Percentiles rank a stretch among this genome's conserved stretches.
Conservation (phyloP, 1,140 invertebrate species). For the Ephestia elutella region DNA sequence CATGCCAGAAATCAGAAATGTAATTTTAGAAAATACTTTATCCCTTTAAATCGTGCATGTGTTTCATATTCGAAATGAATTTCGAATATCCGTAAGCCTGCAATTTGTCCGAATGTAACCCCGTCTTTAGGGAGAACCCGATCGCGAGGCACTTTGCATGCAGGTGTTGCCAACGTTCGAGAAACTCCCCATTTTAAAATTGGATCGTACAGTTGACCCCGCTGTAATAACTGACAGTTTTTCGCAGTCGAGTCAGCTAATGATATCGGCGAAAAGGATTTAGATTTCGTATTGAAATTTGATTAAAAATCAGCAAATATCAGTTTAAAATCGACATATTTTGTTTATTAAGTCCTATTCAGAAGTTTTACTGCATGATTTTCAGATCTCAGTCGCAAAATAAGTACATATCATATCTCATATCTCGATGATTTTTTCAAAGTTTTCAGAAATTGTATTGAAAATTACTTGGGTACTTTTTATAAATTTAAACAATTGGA, state of each 20-base stretch:
- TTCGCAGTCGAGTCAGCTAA: neutral
- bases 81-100: neutral
- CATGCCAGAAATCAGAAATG: no score
- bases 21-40: neutral
- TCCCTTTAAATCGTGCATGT: neutral
- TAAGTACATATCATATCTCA: no score
- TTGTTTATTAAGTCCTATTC: no score
- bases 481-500: no score
- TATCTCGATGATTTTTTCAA: no score
- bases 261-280: neutral
- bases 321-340: no score
- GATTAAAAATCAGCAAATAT: no score
- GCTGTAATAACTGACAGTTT: neutral
- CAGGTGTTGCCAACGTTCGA: neutral
- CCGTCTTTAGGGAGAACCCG: neutral
- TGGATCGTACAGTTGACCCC: neutral
- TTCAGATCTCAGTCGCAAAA: no score
- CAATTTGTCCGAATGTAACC: neutral
- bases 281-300: no score
- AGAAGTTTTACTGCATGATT: no score
- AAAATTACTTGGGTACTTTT: no score
- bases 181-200: constrained; percentile 5
- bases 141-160: neutral
- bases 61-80: neutral
- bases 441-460: no score